Conservation (phyloP, 2,113 vertebrate genomes). For the Amazona vittata region DNA sequence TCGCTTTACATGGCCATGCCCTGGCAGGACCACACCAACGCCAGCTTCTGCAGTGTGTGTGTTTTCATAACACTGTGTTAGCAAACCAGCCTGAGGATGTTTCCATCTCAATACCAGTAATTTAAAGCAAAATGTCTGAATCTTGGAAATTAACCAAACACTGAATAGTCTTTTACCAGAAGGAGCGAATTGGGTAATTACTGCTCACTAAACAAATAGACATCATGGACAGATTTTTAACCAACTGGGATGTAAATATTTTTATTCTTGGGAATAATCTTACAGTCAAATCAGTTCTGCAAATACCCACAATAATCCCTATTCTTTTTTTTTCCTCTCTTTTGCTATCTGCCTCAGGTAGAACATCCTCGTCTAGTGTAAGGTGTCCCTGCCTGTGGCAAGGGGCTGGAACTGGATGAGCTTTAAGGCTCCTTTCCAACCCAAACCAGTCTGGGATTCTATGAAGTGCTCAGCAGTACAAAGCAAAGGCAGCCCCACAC, state of each 20-base stretch:
- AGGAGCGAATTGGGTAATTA: neutral
- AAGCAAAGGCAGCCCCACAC: neutral
- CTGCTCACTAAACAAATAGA: neutral
- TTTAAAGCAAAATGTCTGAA: neutral
- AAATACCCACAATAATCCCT: neutral
- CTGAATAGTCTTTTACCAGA: neutral
- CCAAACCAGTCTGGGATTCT: neutral
- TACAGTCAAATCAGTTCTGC: neutral
- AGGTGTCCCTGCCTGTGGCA: neutral
- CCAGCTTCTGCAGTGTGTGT: accelerated
- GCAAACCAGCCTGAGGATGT: neutral
- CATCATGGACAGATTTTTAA: slow-evolving; percentile 11
- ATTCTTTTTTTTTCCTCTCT: neutral
- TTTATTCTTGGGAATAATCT: neutral
- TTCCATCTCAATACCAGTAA: neutral
- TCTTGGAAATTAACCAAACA: slow-evolving; percentile 13
- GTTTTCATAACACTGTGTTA: neutral
- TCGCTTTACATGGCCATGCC: accelerated
- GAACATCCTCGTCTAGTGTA: neutral
- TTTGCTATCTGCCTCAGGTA: neutral
- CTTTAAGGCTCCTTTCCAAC: neutral
- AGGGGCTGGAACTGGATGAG: neutral
- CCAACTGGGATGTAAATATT: slow-evolving; percentile 23
- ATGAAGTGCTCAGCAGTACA: neutral
- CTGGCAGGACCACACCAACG: accelerated